Percentiles rank a stretch among this genome's conserved stretches.
Evolutionary conservation across 2,888 invertebrate genomes (phyloP).

Genomic region (Mimachlamys varia): DNA sequence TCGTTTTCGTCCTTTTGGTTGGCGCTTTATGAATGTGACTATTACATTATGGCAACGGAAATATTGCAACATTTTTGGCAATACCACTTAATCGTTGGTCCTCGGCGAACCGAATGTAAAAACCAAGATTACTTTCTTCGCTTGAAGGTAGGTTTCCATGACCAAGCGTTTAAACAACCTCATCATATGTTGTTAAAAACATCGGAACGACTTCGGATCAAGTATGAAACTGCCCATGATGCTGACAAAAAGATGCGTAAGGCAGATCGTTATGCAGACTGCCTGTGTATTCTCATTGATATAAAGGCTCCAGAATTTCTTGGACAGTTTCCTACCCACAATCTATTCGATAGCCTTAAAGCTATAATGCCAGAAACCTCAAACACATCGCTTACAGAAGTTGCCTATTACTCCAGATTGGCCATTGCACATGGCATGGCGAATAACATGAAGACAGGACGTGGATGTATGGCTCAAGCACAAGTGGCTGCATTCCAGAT

Average conservation of each 20-base stretch:
- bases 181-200: not conserved
- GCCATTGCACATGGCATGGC: not conserved
- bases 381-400: not conserved
- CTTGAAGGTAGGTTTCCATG: not conserved
- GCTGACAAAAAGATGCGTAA: not conserved
- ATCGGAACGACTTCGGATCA: not conserved
- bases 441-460: not conserved
- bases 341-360: not conserved
- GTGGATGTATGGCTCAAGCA: not conserved
- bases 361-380: not conserved
- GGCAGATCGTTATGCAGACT: not conserved
- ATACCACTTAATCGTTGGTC: not conserved
- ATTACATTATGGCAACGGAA: not conserved
- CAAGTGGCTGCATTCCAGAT: not conserved
- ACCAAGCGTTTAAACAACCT: not conserved
- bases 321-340: not conserved
- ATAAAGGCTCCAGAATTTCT: not conserved
- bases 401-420: not conserved
- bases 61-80: not conserved
- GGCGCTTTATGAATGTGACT: not conserved
- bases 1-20: not conserved
- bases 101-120: not conserved
- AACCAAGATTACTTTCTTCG: not conserved
- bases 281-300: not conserved
- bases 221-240: not conserved